Percentiles rank a stretch among this genome's conserved stretches.
Evolutionary conservation across 2,797 vertebrate genomes (phyloP).

Genomic region (Sphaeramia orbicularis): DNA sequence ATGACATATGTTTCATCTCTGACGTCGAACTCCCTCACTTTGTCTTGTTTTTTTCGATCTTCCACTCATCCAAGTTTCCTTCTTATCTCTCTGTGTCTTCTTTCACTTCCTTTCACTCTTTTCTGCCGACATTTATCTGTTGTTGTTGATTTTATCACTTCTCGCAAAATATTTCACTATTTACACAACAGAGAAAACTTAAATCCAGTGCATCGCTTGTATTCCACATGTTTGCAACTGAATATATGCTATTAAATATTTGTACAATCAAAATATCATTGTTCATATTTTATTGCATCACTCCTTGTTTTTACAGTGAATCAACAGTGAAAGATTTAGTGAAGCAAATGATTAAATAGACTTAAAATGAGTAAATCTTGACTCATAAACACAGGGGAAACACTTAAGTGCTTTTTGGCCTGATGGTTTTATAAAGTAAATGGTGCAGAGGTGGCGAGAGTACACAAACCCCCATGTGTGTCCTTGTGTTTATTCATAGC

Average conservation of each 20-base stretch:
- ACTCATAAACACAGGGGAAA: constrained; percentile 2
- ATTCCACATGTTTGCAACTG: neutral
- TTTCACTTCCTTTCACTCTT: constrained; percentile 45
- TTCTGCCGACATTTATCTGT: constrained; percentile 20
- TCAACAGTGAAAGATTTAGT: neutral
- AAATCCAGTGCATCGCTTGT: constrained; percentile 3
- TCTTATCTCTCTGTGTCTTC: constrained; percentile 39
- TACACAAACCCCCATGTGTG: neutral
- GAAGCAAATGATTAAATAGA: constrained; percentile 11
- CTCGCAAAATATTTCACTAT: neutral
- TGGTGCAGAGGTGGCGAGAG: neutral
- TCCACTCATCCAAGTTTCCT: constrained; percentile 59
- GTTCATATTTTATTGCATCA: constrained; percentile 16
- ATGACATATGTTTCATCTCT: constrained; percentile 79
- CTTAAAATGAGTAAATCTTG: constrained; percentile 5
- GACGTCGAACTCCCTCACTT: constrained; percentile 72
- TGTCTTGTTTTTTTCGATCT: constrained; percentile 37
- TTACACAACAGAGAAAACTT: too few relatives aligned
- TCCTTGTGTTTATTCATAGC: neutral
- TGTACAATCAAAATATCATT: constrained; percentile 22
- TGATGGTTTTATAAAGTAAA: neutral
- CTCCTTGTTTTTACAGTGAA: constrained; percentile 2
- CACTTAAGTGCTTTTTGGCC: neutral
- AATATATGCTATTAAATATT: constrained; percentile 18
- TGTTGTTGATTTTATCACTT: neutral